Evolutionary conservation across 64 coral and sea anemone species (phyloP).

Genomic region (Stichodactyla mertensii): DNA sequence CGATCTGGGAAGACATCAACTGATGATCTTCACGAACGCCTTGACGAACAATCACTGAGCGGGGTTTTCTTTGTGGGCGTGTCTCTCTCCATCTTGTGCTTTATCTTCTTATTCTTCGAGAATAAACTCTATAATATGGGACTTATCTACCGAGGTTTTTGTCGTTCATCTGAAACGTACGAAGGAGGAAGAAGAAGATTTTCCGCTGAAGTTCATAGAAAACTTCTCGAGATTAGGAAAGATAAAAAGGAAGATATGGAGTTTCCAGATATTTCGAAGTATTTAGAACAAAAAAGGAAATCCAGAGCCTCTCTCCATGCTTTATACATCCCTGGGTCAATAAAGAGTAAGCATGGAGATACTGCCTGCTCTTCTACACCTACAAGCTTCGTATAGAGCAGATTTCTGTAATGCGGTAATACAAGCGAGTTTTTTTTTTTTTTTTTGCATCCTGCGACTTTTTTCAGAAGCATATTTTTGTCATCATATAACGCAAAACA

Average conservation of each 20-base stretch:
- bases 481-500: no score
- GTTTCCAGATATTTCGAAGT: constrained; percentile 72
- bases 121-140: constrained; percentile 72
- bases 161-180: not conserved
- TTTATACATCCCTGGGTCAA: constrained; percentile 56
- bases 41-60: constrained; percentile 50
- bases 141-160: constrained; percentile 55
- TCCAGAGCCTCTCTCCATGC: constrained; percentile 28
- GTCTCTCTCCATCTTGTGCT: constrained; percentile 48
- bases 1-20: constrained; percentile 42
- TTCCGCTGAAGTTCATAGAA: constrained; percentile 59
- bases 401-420: no score
- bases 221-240: constrained; percentile 38
- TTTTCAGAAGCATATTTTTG: no score
- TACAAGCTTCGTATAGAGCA: constrained; percentile 24
- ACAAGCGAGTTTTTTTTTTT: no score
- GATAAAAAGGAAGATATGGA: constrained; percentile 7
- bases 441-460: no score
- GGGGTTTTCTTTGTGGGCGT: constrained; percentile 80
- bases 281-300: constrained; percentile 49
- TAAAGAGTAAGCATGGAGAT: constrained; percentile 33
- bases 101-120: constrained; percentile 63
- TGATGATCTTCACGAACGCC: constrained; percentile 61
- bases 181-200: constrained; percentile 27
- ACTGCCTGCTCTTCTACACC: not conserved